These are phyloP conservation scores for Quadroppia sp. DNA, from an alignment of 2,888 invertebrate species.

Conservation along the genomic window DNA sequence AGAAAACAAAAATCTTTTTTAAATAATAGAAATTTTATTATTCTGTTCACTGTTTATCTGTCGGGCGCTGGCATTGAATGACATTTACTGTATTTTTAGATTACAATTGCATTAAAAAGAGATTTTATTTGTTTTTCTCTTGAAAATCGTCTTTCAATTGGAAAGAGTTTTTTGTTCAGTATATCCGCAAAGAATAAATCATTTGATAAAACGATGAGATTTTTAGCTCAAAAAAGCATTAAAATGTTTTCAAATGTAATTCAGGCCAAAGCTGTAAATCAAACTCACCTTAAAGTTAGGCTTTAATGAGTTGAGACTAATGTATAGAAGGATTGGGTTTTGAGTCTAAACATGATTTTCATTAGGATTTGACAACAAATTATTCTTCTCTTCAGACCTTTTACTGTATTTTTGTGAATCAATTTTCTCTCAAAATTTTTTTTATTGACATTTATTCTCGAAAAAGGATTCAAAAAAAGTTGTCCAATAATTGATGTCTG, in stretches of 20 bases:
- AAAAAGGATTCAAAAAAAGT: too few relatives aligned
- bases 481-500: not conserved
- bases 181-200: constrained; percentile 16
- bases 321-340: not conserved
- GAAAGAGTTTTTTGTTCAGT: not conserved
- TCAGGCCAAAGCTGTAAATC: constrained; percentile 31
- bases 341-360: not conserved
- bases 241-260: not conserved
- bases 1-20: constrained; percentile 22
- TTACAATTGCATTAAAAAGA: not conserved
- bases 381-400: not conserved
- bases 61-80: not conserved
- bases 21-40: not conserved
- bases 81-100: constrained; percentile 20
- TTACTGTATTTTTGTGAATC: not conserved
- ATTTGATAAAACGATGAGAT: constrained; percentile 18
- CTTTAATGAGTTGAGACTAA: constrained; percentile 21
- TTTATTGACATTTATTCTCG: too few relatives aligned
- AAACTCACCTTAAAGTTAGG: constrained; percentile 20
- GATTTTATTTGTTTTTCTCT: not conserved
- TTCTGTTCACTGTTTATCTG: not conserved
- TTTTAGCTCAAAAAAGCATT: constrained; percentile 8
- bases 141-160: not conserved
- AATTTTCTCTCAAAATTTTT: not conserved
- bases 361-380: constrained; percentile 12